Evolutionary conservation across 2,113 vertebrate genomes (phyloP).

Genomic region (Columba livia): DNA sequence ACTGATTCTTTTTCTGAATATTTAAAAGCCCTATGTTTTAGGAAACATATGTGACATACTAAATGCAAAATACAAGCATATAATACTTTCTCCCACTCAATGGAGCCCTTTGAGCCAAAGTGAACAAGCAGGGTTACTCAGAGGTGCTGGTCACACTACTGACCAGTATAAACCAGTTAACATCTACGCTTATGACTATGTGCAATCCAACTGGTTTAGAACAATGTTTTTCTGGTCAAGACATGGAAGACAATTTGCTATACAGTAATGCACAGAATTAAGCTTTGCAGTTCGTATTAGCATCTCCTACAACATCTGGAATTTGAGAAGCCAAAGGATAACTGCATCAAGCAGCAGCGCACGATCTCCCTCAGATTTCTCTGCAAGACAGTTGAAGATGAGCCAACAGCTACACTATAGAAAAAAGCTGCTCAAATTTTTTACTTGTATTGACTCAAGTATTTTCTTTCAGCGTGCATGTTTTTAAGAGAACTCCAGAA

Average conservation of each 20-base stretch:
- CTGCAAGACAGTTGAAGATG: neutral
- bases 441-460: neutral
- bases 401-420: neutral
- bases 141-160: neutral
- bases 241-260: neutral
- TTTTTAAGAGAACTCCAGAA: neutral
- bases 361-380: neutral
- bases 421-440: neutral
- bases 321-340: neutral
- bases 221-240: neutral
- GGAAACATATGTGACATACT: neutral
- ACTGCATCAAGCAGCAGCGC: neutral
- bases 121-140: neutral
- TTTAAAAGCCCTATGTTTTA: neutral
- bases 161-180: neutral
- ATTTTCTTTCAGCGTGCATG: neutral
- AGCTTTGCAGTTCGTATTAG: neutral
- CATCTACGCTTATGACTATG: fast-evolving
- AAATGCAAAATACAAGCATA: neutral
- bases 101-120: neutral
- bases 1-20: neutral
- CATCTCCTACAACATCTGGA: neutral
- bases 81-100: neutral
- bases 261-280: neutral
- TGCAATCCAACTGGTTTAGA: neutral